Evolutionary conservation across 1,140 invertebrate genomes (phyloP), one percentile per base, ranked within the genome.

Genomic region (Frieseomelitta varia): DNA sequence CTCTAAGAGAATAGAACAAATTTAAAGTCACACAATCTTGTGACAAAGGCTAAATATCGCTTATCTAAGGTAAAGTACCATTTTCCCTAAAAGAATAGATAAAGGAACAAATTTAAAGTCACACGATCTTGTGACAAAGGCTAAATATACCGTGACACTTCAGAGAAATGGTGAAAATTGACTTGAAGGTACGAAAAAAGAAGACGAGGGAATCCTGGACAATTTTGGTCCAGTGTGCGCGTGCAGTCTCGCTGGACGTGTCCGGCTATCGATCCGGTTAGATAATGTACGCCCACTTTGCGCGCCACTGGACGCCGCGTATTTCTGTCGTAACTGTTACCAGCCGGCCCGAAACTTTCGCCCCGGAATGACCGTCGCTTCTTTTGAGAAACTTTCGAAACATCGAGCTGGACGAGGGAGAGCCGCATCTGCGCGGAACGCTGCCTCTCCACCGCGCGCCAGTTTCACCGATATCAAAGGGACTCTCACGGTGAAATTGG

Each of bases 301-400:
- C 39, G 11, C 39, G 63, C n/a, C 63, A 27, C 27, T 65, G n/a
- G n/a, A 30, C 27, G 65, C 27, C n/a, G 19, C 61, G 65, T 79
- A 79, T 79, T 69, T 79, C 53, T 53, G 39, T 67, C 27, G 63
- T 67, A 30, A 69, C 68, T 12, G 34, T 24, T n/a, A 24, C 21
- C 68, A 47, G 24, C 58, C 27, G 19, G 17, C 21, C 55, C 14
- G 58, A 61, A 77, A 77, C 58, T 77, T 77, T 65, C 75, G 11
- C 6, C 17, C 30, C 30, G 61, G 21, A 67, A 67, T 47, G 79
- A 58, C 34, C 68, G 68, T 21, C 68, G 53, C 24, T 71, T 80
- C 67, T 56, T 80, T 47, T 34, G n/a, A 24, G 34, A 72, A 80
- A 80, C 55, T 80, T 80, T 72, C 27, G 39, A 47, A 47, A 47